phyloP scores from a whole-genome alignment of 2,797 vertebrate genomes.

The Pseudochromis fuscus region DNA sequence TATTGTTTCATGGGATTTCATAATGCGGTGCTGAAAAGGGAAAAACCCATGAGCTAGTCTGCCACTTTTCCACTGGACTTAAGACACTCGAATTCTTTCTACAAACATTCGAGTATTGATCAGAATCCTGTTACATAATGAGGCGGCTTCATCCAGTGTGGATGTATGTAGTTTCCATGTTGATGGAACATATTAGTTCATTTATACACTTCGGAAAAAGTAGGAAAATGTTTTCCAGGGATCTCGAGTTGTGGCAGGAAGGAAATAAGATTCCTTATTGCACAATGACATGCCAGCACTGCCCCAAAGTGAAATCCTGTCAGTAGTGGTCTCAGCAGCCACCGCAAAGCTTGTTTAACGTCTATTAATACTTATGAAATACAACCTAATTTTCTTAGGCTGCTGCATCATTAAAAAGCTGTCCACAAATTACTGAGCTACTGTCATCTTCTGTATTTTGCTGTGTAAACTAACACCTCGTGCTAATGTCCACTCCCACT shows the following conservation, averaged over 20 bases:
- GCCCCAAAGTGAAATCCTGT: constrained; percentile 48
- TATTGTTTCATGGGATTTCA: constrained; percentile 69
- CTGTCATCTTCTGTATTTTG: too few species aligned
- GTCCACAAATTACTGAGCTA: constrained; percentile 2
- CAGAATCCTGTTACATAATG: constrained; percentile 71
- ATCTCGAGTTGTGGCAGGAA: constrained; percentile 76
- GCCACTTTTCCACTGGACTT: constrained; percentile 75
- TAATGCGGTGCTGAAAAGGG: constrained; percentile 58
- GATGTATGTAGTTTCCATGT: constrained; percentile 77
- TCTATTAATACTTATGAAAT: constrained; percentile 5
- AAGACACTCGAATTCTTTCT: constrained; percentile 65
- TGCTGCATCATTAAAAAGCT: not conserved
- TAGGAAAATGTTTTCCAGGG: constrained; percentile 75
- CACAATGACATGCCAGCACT: constrained; percentile 64
- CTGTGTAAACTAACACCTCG: too few species aligned
- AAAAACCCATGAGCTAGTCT: constrained; percentile 68
- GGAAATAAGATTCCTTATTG: constrained; percentile 75
- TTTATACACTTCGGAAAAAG: constrained; percentile 70
- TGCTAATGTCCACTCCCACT: too few species aligned
- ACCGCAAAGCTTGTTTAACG: constrained; percentile 6
- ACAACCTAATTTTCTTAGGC: not conserved
- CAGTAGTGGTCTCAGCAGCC: constrained; percentile 19
- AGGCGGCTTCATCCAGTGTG: constrained; percentile 14
- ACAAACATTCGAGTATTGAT: constrained; percentile 75
- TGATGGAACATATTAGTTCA: constrained; percentile 73